Evolutionary conservation across 2,888 invertebrate species (phyloP), one percentile per base, ranked within the genome.

Genomic region (Chaitophorus viminalis): DNA sequence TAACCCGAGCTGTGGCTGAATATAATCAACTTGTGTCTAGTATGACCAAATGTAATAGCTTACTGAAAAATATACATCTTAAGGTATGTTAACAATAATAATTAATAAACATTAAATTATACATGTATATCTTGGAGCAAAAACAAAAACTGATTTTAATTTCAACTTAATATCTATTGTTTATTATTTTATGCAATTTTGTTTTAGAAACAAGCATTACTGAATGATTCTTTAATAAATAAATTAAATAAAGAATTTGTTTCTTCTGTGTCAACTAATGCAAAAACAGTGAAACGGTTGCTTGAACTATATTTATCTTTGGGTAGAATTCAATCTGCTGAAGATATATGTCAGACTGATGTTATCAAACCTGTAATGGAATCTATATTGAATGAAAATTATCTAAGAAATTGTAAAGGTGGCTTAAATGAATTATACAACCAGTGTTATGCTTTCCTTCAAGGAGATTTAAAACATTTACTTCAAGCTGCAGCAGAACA

Each of bases 1-100:
- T 95, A 29, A 96, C 96, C 90, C 92, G 96, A 90, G 94, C 95
- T 72, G 94, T 95, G 4, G 94, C 94, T 91, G 95, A 96, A 91
- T 95, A 94, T 90, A 95, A 95, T 91, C 94, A 94, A 90, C 91
- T 95, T 0, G 94, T 94, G 90, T 95, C 95, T 91, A 93, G 94
- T 89, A 93, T 94, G 81, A 39, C 39, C 5, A 81, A 81, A 75
- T 87, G 79, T 39, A 75, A 3, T 31, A 46, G 31, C 60, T 31
- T 87, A 33, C 54, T 87, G 31, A 87, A 75, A 81, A 68, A 29
- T 36, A 31, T 75, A 4, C 87, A 87, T 81, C 36, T 74, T 0
- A 81, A 81, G 74, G 87, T 86, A 85, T n/a, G 3, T 36, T 36
- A 14, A 52, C 29, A 14, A 31, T 8, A n/a, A 52, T 46, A 46